phyloP scores from a whole-genome alignment of 2,888 invertebrate species.

The Campoplex capitator region DNA sequence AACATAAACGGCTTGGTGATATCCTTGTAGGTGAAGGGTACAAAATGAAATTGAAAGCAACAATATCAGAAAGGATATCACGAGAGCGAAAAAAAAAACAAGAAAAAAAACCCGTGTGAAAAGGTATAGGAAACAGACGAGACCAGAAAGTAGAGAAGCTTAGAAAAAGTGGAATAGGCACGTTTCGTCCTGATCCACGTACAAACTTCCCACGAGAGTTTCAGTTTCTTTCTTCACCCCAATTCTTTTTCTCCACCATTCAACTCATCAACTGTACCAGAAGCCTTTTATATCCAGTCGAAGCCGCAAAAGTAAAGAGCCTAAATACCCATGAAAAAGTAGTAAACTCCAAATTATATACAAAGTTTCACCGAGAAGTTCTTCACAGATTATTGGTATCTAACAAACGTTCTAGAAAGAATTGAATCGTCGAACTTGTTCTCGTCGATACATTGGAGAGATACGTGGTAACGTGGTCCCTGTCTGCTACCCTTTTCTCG shows the following conservation, averaged over 20 bases:
- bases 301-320: slow-evolving; percentile 22
- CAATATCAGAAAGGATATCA: neutral
- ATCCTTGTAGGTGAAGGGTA: slow-evolving; percentile 3
- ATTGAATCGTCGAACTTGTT: neutral
- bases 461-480: neutral
- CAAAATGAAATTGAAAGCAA: slow-evolving; percentile 32
- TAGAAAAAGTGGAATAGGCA: slow-evolving; percentile 41
- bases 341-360: neutral
- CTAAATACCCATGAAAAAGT: neutral
- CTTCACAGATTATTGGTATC: neutral
- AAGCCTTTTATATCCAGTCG: neutral
- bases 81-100: slow-evolving; percentile 6
- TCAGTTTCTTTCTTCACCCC: neutral
- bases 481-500: neutral
- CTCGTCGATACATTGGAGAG: neutral
- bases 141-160: slow-evolving; percentile 17
- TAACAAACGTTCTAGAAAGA: neutral
- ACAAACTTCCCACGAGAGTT: slow-evolving; percentile 45
- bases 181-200: slow-evolving; percentile 33
- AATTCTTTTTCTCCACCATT: neutral
- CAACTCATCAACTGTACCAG: neutral
- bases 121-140: slow-evolving; percentile 12
- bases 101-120: neutral
- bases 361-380: neutral
- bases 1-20: neutral